These are phyloP conservation scores for Apoda limacodes DNA, from an alignment of 2,888 invertebrate species.

Conservation along the genomic window DNA sequence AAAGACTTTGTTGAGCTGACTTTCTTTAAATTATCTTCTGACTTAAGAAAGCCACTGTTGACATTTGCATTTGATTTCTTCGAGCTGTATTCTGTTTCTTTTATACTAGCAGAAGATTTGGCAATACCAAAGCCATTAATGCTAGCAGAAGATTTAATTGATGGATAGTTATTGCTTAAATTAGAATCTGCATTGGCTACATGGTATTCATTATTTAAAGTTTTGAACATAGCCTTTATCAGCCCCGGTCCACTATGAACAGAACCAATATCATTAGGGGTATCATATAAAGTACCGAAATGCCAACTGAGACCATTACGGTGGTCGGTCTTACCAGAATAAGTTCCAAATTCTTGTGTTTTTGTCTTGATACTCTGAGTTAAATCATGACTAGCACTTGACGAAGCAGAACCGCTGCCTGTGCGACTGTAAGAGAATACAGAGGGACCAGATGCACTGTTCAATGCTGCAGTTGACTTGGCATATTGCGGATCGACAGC, in stretches of 20 bases:
- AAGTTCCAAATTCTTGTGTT: conserved; percentile 28
- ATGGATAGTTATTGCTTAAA: too few relatives aligned
- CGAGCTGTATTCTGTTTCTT: conserved; percentile 15
- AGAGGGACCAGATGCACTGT: conserved; percentile 33
- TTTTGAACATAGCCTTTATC: conserved; percentile 3
- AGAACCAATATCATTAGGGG: conserved; percentile 25
- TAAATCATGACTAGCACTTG: neutral
- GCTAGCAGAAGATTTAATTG: conserved; percentile 15
- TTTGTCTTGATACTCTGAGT: too few relatives aligned
- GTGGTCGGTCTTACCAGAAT: conserved; percentile 30
- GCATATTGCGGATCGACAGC: conserved; percentile 27
- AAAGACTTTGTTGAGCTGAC: too few relatives aligned
- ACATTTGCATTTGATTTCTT: conserved; percentile 21
- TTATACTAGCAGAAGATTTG: conserved; percentile 15
- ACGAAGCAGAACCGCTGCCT: conserved; percentile 14
- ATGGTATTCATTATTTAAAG: too few relatives aligned
- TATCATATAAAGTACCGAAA: conserved; percentile 45
- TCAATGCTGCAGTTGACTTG: conserved; percentile 35
- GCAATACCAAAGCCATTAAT: conserved; percentile 11
- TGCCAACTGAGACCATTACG: conserved; percentile 44
- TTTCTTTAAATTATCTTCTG: too few relatives aligned
- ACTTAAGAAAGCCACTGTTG: too few relatives aligned
- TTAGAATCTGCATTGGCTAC: too few relatives aligned
- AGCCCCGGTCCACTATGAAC: conserved; percentile 19
- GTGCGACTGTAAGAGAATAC: conserved; percentile 39